Conservation (phyloP, 2,113 vertebrate species). For the Thomomys bottae region DNA sequence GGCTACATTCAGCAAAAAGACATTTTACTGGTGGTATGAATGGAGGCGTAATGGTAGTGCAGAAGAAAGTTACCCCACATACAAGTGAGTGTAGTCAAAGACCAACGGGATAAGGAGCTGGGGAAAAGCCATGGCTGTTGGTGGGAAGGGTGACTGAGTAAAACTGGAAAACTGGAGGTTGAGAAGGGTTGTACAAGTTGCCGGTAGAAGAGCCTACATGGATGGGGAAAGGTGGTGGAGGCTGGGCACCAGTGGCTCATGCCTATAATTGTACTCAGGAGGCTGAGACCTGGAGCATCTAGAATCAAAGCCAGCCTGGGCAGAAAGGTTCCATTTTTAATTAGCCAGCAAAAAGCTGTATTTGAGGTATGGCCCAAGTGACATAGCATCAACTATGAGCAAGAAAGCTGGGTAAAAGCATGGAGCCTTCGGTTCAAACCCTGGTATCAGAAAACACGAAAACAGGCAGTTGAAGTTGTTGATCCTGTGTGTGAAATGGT, state of each 20-base stretch:
- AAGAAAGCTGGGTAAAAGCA: too few relatives aligned
- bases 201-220: background rate
- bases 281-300: too few relatives aligned
- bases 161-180: background rate
- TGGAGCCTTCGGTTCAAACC: too few relatives aligned
- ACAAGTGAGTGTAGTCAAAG: background rate
- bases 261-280: too few relatives aligned
- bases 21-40: background rate
- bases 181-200: background rate
- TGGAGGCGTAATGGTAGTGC: background rate
- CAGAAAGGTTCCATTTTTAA: too few relatives aligned
- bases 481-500: background rate
- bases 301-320: too few relatives aligned
- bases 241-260: background rate
- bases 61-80: background rate
- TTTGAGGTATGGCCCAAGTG: too few relatives aligned
- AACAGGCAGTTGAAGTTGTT: background rate
- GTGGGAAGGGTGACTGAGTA: background rate
- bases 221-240: background rate
- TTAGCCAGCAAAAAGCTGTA: too few relatives aligned
- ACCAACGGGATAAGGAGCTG: background rate
- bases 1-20: background rate
- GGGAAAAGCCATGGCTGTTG: background rate
- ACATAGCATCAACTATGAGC: too few relatives aligned
- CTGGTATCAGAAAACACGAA: too few relatives aligned